phyloP scores from a whole-genome alignment of 2,797 vertebrate genomes.

The Gila robusta region DNA sequence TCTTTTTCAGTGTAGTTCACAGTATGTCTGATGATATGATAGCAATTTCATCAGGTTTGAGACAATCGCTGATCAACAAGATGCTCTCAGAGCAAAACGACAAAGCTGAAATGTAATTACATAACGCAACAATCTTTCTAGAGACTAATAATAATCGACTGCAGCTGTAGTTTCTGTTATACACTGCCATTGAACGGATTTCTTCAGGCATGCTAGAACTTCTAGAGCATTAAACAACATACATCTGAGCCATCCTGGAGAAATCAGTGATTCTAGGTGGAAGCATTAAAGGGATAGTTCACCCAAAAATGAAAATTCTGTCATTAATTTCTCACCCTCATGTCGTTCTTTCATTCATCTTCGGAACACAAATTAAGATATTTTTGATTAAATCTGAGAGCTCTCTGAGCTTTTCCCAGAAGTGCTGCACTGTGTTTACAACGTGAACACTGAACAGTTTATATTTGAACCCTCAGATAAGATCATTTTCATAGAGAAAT shows the following conservation, averaged over 20 bases:
- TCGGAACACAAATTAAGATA: too few species aligned
- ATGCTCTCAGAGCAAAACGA: background rate
- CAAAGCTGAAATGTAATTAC: background rate
- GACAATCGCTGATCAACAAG: background rate
- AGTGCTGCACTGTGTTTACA: too few species aligned
- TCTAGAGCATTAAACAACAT: background rate
- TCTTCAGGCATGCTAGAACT: background rate
- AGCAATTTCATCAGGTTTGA: background rate
- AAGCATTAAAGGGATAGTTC: too few species aligned
- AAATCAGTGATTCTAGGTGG: background rate
- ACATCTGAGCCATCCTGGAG: background rate
- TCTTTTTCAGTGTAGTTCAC: background rate
- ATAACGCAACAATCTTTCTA: background rate
- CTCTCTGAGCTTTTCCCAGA: too few species aligned
- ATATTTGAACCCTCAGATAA: background rate
- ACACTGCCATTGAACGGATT: background rate
- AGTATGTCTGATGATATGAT: background rate
- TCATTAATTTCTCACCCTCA: too few species aligned
- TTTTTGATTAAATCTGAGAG: too few species aligned
- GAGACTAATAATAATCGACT: background rate
- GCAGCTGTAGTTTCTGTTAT: background rate
- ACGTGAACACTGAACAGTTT: too few species aligned
- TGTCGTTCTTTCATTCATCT: too few species aligned
- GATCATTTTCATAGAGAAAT: background rate
- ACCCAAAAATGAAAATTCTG: too few species aligned